Evolutionary conservation across 2,113 vertebrate species (phyloP).

Genomic region (Piaya cayana): DNA sequence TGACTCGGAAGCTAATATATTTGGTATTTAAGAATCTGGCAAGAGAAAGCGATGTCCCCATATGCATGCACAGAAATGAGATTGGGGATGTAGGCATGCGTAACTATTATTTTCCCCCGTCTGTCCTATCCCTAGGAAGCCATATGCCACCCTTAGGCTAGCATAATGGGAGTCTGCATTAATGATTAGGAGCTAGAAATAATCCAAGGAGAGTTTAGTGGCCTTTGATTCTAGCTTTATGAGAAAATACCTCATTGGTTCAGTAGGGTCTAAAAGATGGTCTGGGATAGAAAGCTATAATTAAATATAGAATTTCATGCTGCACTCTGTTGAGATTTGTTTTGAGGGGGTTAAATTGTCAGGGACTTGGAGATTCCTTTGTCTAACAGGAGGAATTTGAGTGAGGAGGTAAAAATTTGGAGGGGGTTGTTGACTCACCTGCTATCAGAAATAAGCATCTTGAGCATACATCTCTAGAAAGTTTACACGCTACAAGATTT

Average conservation of each 20-base stretch:
- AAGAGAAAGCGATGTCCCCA: conserved; percentile 20
- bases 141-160: conserved; percentile 44
- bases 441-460: neutral
- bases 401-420: neutral
- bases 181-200: conserved; percentile 52
- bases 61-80: conserved; percentile 9
- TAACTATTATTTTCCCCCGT: conserved; percentile 16
- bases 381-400: neutral
- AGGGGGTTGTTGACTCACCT: neutral
- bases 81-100: neutral
- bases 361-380: neutral
- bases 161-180: conserved; percentile 10
- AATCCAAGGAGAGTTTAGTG: conserved; percentile 14
- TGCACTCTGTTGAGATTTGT: neutral
- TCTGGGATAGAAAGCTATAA: neutral
- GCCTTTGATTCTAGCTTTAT: neutral
- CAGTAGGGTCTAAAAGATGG: neutral
- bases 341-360: neutral
- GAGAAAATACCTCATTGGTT: conserved; percentile 28
- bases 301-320: neutral
- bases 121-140: conserved; percentile 55
- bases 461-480: neutral
- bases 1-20: conserved; percentile 7
- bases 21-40: conserved; percentile 56
- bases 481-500: neutral